A percentile compares a stretch with the other conserved stretches of the same genome.
phyloP scores from a whole-genome alignment of 2,113 vertebrate species.

The Mesitornis unicolor region DNA sequence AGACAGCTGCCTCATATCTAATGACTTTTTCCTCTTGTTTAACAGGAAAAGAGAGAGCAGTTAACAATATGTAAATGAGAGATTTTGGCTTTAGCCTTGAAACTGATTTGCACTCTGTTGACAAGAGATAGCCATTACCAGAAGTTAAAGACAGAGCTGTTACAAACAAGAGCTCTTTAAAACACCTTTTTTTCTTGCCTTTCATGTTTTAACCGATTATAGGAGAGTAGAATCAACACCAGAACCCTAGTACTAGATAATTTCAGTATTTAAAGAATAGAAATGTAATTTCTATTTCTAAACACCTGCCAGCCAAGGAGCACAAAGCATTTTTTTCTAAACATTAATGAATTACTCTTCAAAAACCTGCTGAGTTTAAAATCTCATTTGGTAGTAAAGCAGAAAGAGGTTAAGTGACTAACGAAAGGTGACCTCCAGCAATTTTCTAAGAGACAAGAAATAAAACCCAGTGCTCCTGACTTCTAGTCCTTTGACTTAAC shows the following conservation, averaged over 20 bases:
- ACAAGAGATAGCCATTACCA: slow-evolving; percentile 45
- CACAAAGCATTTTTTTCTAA: background rate
- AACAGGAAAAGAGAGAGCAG: slow-evolving; percentile 58
- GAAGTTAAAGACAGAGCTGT: slow-evolving; percentile 44
- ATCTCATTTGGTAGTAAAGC: slow-evolving; percentile 22
- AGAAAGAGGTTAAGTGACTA: slow-evolving; percentile 44
- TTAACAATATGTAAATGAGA: slow-evolving; percentile 56
- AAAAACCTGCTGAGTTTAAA: slow-evolving; percentile 47
- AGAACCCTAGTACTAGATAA: background rate
- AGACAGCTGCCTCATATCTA: slow-evolving; percentile 54
- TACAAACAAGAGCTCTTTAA: slow-evolving; percentile 2
- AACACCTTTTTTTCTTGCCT: background rate
- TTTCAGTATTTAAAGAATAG: slow-evolving; percentile 23
- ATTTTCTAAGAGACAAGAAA: slow-evolving; percentile 46
- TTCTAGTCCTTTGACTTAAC: slow-evolving; percentile 16
- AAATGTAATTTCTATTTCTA: background rate
- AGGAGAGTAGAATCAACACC: background rate
- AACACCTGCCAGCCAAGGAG: background rate
- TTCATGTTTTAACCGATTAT: slow-evolving; percentile 21
- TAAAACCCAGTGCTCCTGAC: slow-evolving; percentile 22
- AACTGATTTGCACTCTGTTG: slow-evolving; percentile 56
- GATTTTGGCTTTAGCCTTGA: slow-evolving; percentile 24
- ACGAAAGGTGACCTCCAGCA: slow-evolving; percentile 33
- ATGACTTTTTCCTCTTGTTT: slow-evolving; percentile 46
- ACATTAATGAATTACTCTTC: slow-evolving; percentile 31